These are phyloP conservation scores for Atta cephalotes DNA, from an alignment of 1,140 invertebrate species.

Conservation along the genomic window DNA sequence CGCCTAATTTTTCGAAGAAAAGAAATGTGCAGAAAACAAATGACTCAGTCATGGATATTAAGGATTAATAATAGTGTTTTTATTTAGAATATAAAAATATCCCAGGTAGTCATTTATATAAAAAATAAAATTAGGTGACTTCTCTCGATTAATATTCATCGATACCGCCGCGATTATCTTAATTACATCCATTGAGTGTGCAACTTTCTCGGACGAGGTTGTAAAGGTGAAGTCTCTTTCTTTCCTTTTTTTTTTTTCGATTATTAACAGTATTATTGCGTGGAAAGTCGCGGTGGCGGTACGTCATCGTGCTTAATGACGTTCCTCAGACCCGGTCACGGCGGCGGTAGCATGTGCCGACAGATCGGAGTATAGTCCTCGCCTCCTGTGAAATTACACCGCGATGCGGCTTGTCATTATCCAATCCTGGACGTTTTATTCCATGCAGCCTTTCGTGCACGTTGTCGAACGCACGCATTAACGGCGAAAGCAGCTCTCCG, in stretches of 20 bases:
- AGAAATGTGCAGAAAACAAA: too few species aligned
- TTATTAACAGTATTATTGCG: constrained; percentile 48
- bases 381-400: constrained; percentile 62
- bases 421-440: constrained; percentile 65
- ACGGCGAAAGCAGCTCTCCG: constrained; percentile 37
- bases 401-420: constrained; percentile 65
- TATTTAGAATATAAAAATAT: too few species aligned
- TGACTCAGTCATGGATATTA: too few species aligned
- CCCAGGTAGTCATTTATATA: too few species aligned
- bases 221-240: neutral
- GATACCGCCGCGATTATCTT: neutral
- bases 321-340: constrained; percentile 6
- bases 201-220: neutral
- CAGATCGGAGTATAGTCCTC: constrained; percentile 51
- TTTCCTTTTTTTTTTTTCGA: neutral
- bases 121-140: too few species aligned
- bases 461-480: constrained; percentile 41
- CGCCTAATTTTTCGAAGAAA: too few species aligned
- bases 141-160: neutral
- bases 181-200: constrained; percentile 28
- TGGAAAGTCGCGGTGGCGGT: constrained; percentile 35
- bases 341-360: constrained; percentile 48
- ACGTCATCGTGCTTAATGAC: constrained; percentile 56
- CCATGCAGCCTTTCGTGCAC: constrained; percentile 11
- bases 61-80: too few species aligned